Evolutionary conservation across 2,797 vertebrate species (phyloP).

Genomic region (Aselliscus stoliczkanus): DNA sequence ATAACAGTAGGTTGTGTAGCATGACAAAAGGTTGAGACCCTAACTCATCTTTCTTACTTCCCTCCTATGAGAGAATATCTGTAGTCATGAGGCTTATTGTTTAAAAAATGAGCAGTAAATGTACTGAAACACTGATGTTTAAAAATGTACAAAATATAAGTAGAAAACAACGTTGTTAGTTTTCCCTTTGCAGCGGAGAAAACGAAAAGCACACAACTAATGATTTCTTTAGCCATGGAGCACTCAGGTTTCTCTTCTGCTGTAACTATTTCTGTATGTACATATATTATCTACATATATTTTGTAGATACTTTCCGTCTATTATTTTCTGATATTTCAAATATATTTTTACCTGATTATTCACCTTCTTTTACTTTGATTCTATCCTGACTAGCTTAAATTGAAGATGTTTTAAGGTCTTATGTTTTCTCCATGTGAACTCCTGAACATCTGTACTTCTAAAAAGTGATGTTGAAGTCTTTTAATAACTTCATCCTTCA

Average conservation of each 20-base stretch:
- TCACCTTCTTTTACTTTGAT: neutral
- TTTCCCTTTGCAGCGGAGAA: neutral
- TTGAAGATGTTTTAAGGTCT: neutral
- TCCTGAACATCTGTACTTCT: neutral
- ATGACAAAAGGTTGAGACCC: neutral
- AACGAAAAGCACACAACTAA: neutral
- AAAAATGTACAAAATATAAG: neutral
- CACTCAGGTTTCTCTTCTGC: neutral
- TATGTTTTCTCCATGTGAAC: neutral
- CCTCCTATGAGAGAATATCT: neutral
- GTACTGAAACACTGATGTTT: neutral
- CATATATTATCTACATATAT: neutral
- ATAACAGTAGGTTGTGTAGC: conserved; percentile 40
- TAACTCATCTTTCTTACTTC: neutral
- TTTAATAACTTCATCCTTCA: conserved; percentile 39
- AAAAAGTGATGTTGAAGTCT: neutral
- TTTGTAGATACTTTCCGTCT: neutral
- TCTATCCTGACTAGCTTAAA: neutral
- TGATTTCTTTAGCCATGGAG: neutral
- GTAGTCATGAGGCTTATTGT: neutral
- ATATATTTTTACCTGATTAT: neutral
- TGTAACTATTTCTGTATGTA: neutral
- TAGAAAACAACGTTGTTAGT: neutral
- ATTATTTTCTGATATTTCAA: neutral
- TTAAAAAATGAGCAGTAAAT: neutral